phyloP scores from a whole-genome alignment of 1,140 invertebrate species.

The Platyura marginata region DNA sequence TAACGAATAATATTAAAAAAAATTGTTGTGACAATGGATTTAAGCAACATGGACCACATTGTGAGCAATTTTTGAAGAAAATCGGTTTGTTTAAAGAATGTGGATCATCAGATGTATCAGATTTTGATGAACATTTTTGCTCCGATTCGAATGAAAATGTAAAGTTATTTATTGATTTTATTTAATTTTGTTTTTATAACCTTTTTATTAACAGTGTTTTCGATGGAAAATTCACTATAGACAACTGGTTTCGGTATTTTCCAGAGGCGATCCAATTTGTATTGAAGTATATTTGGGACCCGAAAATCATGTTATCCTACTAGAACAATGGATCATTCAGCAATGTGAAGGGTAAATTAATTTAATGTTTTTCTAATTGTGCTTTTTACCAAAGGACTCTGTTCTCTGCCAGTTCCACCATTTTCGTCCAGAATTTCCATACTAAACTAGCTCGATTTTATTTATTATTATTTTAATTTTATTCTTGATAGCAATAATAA shows the following conservation, averaged over 20 bases:
- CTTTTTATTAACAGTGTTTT: constrained; percentile 12
- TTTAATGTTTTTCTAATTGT: not conserved
- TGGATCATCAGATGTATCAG: constrained; percentile 5
- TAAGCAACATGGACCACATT: constrained; percentile 19
- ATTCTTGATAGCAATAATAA: no score
- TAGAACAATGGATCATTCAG: constrained; percentile 24
- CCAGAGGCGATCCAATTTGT: constrained; percentile 18
- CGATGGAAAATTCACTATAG: constrained; percentile 21
- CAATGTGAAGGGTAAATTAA: constrained; percentile 21
- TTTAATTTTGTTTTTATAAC: not conserved
- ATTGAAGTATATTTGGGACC: constrained; percentile 24
- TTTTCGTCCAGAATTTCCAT: no score
- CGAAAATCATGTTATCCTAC: constrained; percentile 18
- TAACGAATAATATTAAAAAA: not conserved
- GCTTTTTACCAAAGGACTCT: not conserved
- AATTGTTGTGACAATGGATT: constrained; percentile 9
- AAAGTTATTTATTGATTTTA: constrained; percentile 4
- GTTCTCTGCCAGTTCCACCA: not conserved
- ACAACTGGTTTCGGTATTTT: constrained; percentile 19
- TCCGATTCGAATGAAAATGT: constrained; percentile 24
- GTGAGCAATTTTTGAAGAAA: constrained; percentile 25
- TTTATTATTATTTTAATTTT: no score
- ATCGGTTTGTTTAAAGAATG: constrained; percentile 20
- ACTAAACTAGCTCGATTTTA: no score
- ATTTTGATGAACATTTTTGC: constrained; percentile 24